Conservation (phyloP, 2,888 invertebrate genomes). For the Marasmarcha lunaedactyla region DNA sequence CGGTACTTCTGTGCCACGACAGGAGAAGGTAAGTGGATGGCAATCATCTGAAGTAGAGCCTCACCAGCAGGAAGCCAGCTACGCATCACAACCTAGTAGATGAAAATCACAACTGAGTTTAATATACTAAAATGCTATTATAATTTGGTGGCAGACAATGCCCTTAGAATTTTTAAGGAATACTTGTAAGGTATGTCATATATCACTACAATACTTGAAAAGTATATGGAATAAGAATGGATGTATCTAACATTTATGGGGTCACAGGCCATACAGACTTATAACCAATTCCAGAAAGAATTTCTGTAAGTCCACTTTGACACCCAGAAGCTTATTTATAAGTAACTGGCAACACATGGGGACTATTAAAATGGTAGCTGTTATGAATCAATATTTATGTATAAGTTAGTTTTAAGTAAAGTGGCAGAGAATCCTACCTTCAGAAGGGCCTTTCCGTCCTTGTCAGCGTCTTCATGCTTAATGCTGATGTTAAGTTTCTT, state of each 20-base stretch:
- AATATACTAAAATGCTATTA: slow-evolving; percentile 1
- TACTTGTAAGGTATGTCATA: too few species aligned
- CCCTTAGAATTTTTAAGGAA: too few species aligned
- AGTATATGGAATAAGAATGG: background rate
- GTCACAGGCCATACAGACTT: slow-evolving; percentile 28
- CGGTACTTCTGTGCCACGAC: slow-evolving; percentile 99
- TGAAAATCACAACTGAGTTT: too few species aligned
- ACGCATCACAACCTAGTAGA: slow-evolving; percentile 89
- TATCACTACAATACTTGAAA: too few species aligned
- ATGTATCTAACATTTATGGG: slow-evolving; percentile 55
- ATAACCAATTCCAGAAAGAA: slow-evolving; percentile 58
- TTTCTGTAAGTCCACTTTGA: slow-evolving; percentile 60
- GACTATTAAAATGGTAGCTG: slow-evolving; percentile 30
- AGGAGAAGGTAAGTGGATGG: slow-evolving; percentile 98
- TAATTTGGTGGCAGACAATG: background rate
- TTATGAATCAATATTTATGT: too few species aligned
- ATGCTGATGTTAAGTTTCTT: slow-evolving; percentile 92
- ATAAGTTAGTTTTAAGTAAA: too few species aligned
- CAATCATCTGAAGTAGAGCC: slow-evolving; percentile 99
- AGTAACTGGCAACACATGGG: slow-evolving; percentile 63
- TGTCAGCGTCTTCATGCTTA: slow-evolving; percentile 95
- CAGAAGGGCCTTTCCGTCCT: slow-evolving; percentile 94
- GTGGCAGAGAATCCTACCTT: too few species aligned
- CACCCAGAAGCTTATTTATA: slow-evolving; percentile 51
- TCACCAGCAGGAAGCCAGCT: slow-evolving; percentile 99